Evolutionary conservation across 1,140 invertebrate genomes (phyloP), one percentile per base, ranked within the genome.

Genomic region (Drosophila ambigua): DNA sequence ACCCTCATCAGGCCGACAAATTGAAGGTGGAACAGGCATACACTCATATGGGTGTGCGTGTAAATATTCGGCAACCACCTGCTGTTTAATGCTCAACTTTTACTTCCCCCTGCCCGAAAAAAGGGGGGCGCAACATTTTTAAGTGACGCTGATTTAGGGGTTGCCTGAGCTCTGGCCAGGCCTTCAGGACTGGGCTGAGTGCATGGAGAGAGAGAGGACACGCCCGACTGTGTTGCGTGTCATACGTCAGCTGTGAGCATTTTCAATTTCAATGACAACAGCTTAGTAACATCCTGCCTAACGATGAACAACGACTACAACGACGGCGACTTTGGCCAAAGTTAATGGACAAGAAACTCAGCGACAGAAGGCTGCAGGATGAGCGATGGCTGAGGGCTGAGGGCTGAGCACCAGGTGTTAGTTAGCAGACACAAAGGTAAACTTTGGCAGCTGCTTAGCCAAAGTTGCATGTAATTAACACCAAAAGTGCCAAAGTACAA

Each of bases 191-290:
- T 43, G 15, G 44, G 24, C 11, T 9, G 16, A 28, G 15, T 59
- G 26, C n/a, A 24, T 39, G 44, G 31, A 2, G 60, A 28, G 26
- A 48, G 15, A 16, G 26, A 28, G 24, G 43, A 50, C 39, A 50
- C 35, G 45, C 15, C 69, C 15, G 60, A 28, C 59, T 41, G 69
- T 63, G 73, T 82, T 66, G 78, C 77, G 64, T 87, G 82, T 87
- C 79, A 88, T 83, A 77, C 79, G 83, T 88, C 83, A 88, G 84
- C 83, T 88, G 83, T 65, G 62, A 79, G 68, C 69, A 89, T 83
- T 88, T 88, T 89, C 78, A 87, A 82, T 87, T 87, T 78, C 79
- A 87, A 87, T 88, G 82, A 82, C 82, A 88, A 88, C 78, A 87
- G 81, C 78, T 85, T 81, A 87, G 62, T 65, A 87, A 77, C 77